Evolutionary conservation across 2,888 invertebrate genomes (phyloP), one percentile per base, ranked within the genome.

Genomic region (Caenorhabditis sulstoni): DNA sequence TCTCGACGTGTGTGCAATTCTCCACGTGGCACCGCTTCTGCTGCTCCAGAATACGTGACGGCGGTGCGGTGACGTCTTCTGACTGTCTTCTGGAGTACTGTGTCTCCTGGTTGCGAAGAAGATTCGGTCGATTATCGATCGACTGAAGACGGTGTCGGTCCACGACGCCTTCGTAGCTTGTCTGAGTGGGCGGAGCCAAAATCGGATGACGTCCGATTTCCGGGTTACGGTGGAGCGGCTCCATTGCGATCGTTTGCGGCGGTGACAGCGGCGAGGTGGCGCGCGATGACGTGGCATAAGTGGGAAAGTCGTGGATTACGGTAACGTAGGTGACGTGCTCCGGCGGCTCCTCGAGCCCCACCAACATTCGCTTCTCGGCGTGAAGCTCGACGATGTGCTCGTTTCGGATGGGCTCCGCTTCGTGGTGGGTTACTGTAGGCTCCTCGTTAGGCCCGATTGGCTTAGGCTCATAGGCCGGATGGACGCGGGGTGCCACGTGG

Each of bases 351-450:
- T 58, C 59, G 39, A 77, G 41, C 20, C 67, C 78, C 11, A 73
- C 73, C 2, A 79, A 35, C 71, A 79, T 62, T 22, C 73, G 61
- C 16, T 79, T 79, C 53, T 79, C 73, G 8, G 73, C 73, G 35
- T 73, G 79, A 1, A 79, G 7, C 35, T 79, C 79, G 12, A 73
- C 57, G 20, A 73, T 22, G 37, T 61, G 62, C 29, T 29, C 29
- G 4, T 3, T 29, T 29, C 7, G 29, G 7, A 29, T 3, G 3
- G 29, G 29, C 29, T 5, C 4, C 29, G 29, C 7, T 7, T 29
- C 29, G 29, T 29, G n/a, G n/a, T n/a, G 29, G 29, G 7, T 29
- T 29, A 29, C 29, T 29, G 29, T 29, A 29, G 29, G 3, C 29
- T 29, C 29, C 29, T 3, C 29, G 29, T 29, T 7, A 29, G 29